Conservation (phyloP, 64 coral and sea anemone species). For the Actinia equina region DNA sequence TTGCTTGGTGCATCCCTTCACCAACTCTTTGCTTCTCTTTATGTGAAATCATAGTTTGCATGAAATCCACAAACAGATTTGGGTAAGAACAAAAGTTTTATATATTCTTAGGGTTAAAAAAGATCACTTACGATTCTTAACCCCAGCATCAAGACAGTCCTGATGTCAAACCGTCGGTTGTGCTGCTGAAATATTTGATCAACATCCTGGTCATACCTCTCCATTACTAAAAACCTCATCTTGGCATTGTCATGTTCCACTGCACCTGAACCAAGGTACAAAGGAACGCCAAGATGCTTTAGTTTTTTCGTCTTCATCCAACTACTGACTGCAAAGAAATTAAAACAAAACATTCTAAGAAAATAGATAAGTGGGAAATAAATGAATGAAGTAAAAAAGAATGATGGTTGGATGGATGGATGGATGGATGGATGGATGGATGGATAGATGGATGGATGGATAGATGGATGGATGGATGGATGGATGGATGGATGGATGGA, state of each 20-base stretch:
- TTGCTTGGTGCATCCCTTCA: no score
- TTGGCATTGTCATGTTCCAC: slow-evolving; percentile 59
- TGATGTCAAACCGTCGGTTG: slow-evolving; percentile 73
- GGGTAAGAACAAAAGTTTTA: no score
- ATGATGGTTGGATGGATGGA: background rate
- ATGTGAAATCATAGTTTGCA: no score
- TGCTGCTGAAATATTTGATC: slow-evolving; percentile 55
- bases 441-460: no score
- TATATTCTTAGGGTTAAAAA: background rate
- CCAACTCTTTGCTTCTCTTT: no score
- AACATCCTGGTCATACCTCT: slow-evolving; percentile 87
- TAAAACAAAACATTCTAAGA: background rate
- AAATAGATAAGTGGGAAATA: background rate
- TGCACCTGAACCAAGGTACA: slow-evolving; percentile 78
- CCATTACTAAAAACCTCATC: slow-evolving; percentile 94
- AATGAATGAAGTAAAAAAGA: background rate
- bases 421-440: no score
- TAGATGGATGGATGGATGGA: no score
- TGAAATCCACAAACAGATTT: background rate
- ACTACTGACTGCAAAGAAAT: slow-evolving; percentile 56
- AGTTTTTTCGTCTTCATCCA: slow-evolving; percentile 80
- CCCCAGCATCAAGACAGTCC: slow-evolving; percentile 72
- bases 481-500: no score
- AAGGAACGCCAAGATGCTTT: slow-evolving; percentile 86
- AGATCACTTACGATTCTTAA: slow-evolving; percentile 80